Percentiles rank a stretch among this genome's conserved stretches.
Conservation (phyloP, 2,797 vertebrate genomes). For the Pipistrellus pygmaeus region DNA sequence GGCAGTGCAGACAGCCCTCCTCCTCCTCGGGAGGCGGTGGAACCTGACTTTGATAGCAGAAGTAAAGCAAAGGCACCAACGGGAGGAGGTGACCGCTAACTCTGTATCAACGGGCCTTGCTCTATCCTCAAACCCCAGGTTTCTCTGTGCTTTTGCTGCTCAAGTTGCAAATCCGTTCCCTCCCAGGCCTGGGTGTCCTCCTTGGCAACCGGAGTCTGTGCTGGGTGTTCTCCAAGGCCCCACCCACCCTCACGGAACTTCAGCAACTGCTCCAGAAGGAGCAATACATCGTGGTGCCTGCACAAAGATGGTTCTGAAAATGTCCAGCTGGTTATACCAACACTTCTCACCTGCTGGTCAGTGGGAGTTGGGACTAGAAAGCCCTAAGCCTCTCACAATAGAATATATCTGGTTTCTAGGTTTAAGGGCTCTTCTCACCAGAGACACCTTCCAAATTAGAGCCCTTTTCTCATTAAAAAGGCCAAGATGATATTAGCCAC, state of each 20-base stretch:
- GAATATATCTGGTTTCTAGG: not conserved
- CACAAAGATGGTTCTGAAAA: not conserved
- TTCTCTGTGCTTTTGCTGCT: not conserved
- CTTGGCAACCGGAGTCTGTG: not conserved
- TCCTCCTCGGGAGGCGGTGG: not conserved
- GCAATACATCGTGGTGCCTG: not conserved
- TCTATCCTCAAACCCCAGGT: not conserved
- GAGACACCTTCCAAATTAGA: not conserved
- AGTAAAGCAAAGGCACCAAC: not conserved
- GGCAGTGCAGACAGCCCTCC: not conserved
- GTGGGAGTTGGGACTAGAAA: not conserved
- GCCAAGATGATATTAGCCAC: not conserved
- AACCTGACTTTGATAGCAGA: not conserved
- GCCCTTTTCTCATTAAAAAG: not conserved
- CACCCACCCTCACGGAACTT: not conserved
- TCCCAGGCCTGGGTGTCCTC: not conserved
- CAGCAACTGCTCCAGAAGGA: not conserved
- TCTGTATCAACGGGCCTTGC: not conserved
- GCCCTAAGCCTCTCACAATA: not conserved
- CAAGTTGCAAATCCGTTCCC: not conserved
- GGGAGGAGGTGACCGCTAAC: not conserved
- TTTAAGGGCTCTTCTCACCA: not conserved
- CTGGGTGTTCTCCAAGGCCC: not conserved
- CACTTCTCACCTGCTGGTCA: not conserved
- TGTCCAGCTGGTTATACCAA: not conserved